Percentiles rank a stretch among this genome's conserved stretches.
Conservation (phyloP, 2,113 vertebrate species). For the Limnothrissa miodon region DNA sequence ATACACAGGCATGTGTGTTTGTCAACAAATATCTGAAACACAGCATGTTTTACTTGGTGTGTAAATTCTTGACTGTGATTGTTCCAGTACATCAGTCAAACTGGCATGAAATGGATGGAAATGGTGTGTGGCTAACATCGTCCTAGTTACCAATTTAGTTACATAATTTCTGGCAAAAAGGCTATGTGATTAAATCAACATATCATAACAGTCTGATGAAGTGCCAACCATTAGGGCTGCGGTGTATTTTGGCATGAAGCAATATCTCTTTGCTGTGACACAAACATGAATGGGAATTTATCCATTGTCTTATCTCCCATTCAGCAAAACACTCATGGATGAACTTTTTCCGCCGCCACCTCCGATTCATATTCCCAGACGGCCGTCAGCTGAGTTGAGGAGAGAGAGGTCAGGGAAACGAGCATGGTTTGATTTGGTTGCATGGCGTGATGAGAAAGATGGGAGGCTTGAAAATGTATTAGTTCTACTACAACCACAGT, state of each 20-base stretch:
- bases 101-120: neutral
- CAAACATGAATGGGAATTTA: neutral
- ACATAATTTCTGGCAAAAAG: neutral
- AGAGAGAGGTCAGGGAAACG: conserved; percentile 1
- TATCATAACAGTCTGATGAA: neutral
- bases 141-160: neutral
- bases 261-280: neutral
- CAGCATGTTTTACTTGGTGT: neutral
- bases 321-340: conserved; percentile 17
- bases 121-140: neutral
- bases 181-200: neutral
- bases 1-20: neutral
- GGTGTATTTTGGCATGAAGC: neutral
- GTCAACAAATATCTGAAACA: neutral
- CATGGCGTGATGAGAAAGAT: neutral
- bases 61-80: neutral
- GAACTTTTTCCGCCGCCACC: conserved; percentile 1
- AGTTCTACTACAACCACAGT: neutral
- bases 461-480: neutral
- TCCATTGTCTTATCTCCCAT: neutral
- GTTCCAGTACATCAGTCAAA: neutral
- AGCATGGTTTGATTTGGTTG: neutral
- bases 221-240: neutral
- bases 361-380: conserved; percentile 11
- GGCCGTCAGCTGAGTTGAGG: neutral